Base-by-base conservation (phyloP, 2,888 invertebrate genomes). In the Sabellastarte sp. region DNA sequence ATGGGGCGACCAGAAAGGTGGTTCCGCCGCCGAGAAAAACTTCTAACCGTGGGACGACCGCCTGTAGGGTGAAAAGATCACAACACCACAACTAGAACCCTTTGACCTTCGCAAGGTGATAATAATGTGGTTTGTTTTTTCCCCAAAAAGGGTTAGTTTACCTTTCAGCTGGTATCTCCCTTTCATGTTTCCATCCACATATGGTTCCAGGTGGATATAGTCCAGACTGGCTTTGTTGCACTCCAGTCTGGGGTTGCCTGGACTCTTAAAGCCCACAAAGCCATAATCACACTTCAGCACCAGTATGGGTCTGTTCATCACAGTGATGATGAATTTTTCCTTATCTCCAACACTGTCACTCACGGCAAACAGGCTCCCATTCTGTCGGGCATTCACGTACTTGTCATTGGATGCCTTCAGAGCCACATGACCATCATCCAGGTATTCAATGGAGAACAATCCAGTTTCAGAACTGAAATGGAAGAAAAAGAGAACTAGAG, bases 261-360 rank as follows among this genome's bases (percentile, higher is more conserved):
- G 51, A 4, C 63, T 32, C 50, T 66, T 68, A 60, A 69, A 63
- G 0, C 96, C 96, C 64, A 97, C 95, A 85, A 95, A 96, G 52
- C 97, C 97, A 85, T 94, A 94, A 81, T 96, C 95, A 81, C 93
- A 92, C 86, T 95, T 93, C 78, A 97, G 87, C 77, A 97, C 94
- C 81, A 97, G 86, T 80, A 95, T 92, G 4, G 96, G 95, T 80
- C 93, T 90, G 53, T 53, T 41, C 15, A 53, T 26, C 15, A 53
- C 5, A 15, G 53, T 53, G 53, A 53, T 53, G 53, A 24, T 24
- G 53, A 53, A 53, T 26, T 26, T 15, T 87, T 93, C 93, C 79
- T 91, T 92, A 74, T 93, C 93, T 73, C 92, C 92, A 70, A 91
- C 89, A 67, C 87, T 83, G 28, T 93, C 93, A 1, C 90, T 89